These are phyloP conservation scores for Drosophila lini DNA, from an alignment of 1,140 invertebrate species.

Conservation along the genomic window DNA sequence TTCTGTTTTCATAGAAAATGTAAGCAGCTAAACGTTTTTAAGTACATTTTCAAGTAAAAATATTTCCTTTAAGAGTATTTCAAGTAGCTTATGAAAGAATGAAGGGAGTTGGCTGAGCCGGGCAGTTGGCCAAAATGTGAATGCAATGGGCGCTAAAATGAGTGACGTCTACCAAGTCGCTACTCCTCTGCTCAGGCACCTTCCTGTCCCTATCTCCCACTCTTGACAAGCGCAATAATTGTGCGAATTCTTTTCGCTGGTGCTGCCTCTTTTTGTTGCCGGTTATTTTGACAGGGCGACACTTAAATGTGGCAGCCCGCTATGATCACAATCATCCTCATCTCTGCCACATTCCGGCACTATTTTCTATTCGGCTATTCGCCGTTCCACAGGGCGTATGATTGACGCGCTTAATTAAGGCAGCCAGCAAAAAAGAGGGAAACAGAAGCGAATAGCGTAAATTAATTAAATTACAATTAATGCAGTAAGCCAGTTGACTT, in stretches of 20 bases:
- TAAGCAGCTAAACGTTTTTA: no score
- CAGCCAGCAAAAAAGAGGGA: slow-evolving; percentile 30
- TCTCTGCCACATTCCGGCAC: slow-evolving; percentile 27
- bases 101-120: not conserved
- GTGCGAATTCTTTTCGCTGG: slow-evolving; percentile 61
- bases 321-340: slow-evolving; percentile 38
- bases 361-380: slow-evolving; percentile 39
- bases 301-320: slow-evolving; percentile 64
- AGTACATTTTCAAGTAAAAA: not conserved
- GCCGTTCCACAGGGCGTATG: slow-evolving; percentile 65
- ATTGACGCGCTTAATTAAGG: slow-evolving; percentile 75
- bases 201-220: not conserved
- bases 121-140: slow-evolving; percentile 53
- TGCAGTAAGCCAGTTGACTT: slow-evolving; percentile 59
- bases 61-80: not conserved
- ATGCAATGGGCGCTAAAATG: slow-evolving; percentile 67
- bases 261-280: slow-evolving; percentile 28
- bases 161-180: slow-evolving; percentile 51
- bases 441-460: slow-evolving; percentile 43
- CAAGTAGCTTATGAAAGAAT: not conserved
- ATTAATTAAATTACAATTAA: slow-evolving; percentile 80
- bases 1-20: no score
- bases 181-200: not conserved
- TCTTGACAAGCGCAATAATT: slow-evolving; percentile 68
- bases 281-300: slow-evolving; percentile 64